A percentile compares a stretch with the other conserved stretches of the same genome.
These are phyloP conservation scores for Pegoplata infirma DNA, from an alignment of 2,888 invertebrate genomes.

Conservation along the genomic window DNA sequence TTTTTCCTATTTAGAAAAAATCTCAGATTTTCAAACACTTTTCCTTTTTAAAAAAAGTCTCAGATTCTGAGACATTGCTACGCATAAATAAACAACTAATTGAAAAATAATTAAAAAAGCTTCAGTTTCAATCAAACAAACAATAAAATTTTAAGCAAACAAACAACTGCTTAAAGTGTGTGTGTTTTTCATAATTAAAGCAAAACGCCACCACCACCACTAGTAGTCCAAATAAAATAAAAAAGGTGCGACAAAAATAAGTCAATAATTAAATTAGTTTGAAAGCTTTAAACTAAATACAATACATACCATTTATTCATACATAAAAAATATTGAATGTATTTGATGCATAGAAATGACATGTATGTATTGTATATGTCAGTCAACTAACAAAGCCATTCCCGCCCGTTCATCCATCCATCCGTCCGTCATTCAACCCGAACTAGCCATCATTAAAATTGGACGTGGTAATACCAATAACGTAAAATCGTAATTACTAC, in stretches of 20 bases:
- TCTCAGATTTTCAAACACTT: too few relatives aligned
- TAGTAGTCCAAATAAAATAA: conserved; percentile 2
- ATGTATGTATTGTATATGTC: conserved; percentile 12
- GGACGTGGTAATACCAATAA: conserved; percentile 23
- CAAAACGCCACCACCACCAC: background rate
- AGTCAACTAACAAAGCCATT: background rate
- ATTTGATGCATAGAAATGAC: conserved; percentile 7
- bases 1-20: too few relatives aligned
- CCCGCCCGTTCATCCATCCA: background rate
- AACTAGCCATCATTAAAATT: conserved; percentile 5
- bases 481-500: conserved; percentile 8
- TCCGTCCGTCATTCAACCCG: conserved; percentile 6
- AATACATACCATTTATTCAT: conserved; percentile 11
- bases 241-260: conserved; percentile 47
- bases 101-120: too few relatives aligned
- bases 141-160: background rate
- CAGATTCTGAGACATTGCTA: too few relatives aligned
- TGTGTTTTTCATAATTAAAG: background rate
- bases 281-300: conserved; percentile 43
- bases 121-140: too few relatives aligned
- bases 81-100: too few relatives aligned
- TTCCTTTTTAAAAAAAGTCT: too few relatives aligned
- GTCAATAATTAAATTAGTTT: conserved; percentile 61
- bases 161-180: too few relatives aligned
- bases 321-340: conserved; percentile 21